These are phyloP conservation scores for Apoderus coryli DNA, from an alignment of 2,888 invertebrate species.

Conservation along the genomic window DNA sequence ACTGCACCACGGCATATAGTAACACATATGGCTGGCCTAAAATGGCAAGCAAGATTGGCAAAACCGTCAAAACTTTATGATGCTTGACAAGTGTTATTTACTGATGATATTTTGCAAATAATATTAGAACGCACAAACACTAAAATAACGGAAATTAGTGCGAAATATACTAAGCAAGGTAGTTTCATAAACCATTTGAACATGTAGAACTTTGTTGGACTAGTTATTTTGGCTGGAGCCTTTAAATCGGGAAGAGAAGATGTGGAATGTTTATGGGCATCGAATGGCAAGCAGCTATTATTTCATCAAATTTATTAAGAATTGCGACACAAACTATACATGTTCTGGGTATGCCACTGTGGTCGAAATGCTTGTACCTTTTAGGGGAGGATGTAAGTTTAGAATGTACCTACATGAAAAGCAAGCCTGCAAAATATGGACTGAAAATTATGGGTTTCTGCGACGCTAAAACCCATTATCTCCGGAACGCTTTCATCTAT, in stretches of 20 bases:
- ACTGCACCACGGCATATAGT: slow-evolving; percentile 7
- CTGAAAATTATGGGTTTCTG: slow-evolving; percentile 9
- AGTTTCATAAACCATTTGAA: slow-evolving; percentile 3
- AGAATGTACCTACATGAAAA: slow-evolving; percentile 8
- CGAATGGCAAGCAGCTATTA: slow-evolving; percentile 7
- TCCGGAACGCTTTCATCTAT: slow-evolving; percentile 10
- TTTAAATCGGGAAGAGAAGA: slow-evolving; percentile 8
- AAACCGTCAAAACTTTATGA: slow-evolving; percentile 1
- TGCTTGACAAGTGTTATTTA: slow-evolving; percentile 2
- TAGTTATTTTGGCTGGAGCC: slow-evolving; percentile 8
- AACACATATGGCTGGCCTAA: slow-evolving; percentile 6
- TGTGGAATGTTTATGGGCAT: slow-evolving; percentile 3
- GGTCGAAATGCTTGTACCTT: slow-evolving; percentile 9
- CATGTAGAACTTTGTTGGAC: slow-evolving; percentile 8
- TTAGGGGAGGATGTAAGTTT: slow-evolving; percentile 9
- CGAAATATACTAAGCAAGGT: slow-evolving; percentile 1
- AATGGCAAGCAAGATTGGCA: slow-evolving; percentile 5
- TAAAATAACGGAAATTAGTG: slow-evolving; percentile 1
- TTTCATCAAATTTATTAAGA: slow-evolving; percentile 5
- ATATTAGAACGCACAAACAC: slow-evolving; percentile 3
- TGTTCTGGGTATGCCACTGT: slow-evolving; percentile 8
- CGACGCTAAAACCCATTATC: slow-evolving; percentile 9
- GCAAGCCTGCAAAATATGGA: slow-evolving; percentile 9
- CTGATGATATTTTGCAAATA: slow-evolving; percentile 2
- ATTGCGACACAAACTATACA: slow-evolving; percentile 6